Evolutionary conservation across 2,888 invertebrate species (phyloP).

Genomic region (Cotesia congregata): DNA sequence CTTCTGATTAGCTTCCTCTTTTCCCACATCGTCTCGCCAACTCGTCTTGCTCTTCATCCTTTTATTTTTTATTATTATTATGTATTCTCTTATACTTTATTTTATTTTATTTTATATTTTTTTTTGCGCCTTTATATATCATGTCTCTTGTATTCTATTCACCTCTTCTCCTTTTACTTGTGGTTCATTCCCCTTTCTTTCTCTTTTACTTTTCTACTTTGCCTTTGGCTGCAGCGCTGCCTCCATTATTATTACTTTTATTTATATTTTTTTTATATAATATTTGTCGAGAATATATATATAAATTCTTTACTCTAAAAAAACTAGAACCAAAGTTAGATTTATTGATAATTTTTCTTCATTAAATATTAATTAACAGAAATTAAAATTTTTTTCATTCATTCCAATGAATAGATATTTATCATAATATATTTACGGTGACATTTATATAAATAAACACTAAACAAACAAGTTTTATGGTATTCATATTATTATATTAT

Average conservation of each 20-base stretch:
- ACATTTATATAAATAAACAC: conserved; percentile 29
- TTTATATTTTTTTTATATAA: neutral
- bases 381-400: neutral
- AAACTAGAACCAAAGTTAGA: neutral
- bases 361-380: neutral
- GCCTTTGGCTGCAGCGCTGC: neutral
- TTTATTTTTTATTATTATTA: conserved; percentile 23
- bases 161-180: neutral
- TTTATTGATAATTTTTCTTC: neutral
- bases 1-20: conserved; percentile 71
- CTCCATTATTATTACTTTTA: neutral
- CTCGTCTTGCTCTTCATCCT: conserved; percentile 32
- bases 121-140: conserved; percentile 31
- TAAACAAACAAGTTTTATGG: conserved; percentile 24
- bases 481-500: conserved; percentile 20
- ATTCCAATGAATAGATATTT: neutral
- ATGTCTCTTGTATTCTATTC: conserved; percentile 1
- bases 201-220: conserved; percentile 5
- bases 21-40: conserved; percentile 65
- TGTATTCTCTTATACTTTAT: conserved; percentile 28
- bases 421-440: conserved; percentile 33
- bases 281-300: neutral
- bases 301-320: neutral
- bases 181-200: conserved; percentile 23
- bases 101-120: no score